These are phyloP conservation scores for Polyploca ridens DNA, from an alignment of 2,888 invertebrate genomes.

Conservation along the genomic window DNA sequence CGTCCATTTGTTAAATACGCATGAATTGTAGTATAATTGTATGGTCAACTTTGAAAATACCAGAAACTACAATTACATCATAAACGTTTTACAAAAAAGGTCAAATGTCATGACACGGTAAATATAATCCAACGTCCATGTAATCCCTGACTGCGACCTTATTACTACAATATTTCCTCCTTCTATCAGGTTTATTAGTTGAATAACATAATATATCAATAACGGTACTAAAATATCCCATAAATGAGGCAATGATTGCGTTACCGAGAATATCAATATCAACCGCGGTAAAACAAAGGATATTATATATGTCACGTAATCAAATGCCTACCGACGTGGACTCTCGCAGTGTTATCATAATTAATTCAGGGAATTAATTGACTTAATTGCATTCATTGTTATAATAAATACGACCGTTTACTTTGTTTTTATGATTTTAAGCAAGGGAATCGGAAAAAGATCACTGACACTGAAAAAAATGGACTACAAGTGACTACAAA, in stretches of 20 bases:
- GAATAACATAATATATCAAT: background rate
- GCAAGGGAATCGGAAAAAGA: background rate
- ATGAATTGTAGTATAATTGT: too few species aligned
- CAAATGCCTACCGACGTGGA: background rate
- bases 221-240: background rate
- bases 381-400: background rate
- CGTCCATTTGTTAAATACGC: too few species aligned
- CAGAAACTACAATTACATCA: background rate
- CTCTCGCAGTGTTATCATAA: background rate
- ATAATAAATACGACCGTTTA: background rate
- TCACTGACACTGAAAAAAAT: too few species aligned
- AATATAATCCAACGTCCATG: background rate
- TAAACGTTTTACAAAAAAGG: background rate
- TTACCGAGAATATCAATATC: background rate
- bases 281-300: background rate
- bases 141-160: background rate
- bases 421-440: background rate
- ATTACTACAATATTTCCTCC: background rate
- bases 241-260: background rate
- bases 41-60: background rate
- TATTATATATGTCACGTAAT: slow-evolving; percentile 1
- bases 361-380: background rate
- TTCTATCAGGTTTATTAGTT: background rate
- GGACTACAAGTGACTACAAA: too few species aligned
- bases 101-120: background rate